Conservation (phyloP, 2,888 invertebrate genomes). For the Salpingus planirostris region DNA sequence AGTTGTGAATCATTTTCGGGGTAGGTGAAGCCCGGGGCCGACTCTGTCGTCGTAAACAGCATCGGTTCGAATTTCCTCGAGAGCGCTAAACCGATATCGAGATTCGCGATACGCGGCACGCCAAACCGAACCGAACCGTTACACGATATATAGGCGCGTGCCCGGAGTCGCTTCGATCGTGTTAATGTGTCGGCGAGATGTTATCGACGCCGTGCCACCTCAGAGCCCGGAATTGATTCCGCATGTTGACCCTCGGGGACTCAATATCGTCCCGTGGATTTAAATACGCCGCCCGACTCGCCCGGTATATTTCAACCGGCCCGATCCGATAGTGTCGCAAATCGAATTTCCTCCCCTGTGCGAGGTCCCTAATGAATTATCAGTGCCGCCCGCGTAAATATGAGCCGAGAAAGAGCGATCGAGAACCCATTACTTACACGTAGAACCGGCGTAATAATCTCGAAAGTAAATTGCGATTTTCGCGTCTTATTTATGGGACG, state of each 20-base stretch:
- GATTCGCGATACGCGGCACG: slow-evolving; percentile 15
- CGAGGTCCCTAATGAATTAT: slow-evolving; percentile 9
- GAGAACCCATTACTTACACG: too few relatives aligned
- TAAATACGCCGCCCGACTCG: slow-evolving; percentile 13
- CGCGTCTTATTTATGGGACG: too few relatives aligned
- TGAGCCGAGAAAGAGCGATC: too few relatives aligned
- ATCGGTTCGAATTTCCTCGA: slow-evolving; percentile 11
- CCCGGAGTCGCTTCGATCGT: slow-evolving; percentile 21
- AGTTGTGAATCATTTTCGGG: neutral
- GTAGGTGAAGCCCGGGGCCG: neutral
- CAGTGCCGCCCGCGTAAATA: slow-evolving; percentile 23
- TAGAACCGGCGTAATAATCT: too few relatives aligned
- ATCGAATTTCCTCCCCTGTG: slow-evolving; percentile 27
- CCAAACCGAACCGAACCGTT: slow-evolving; percentile 5
- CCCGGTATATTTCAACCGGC: slow-evolving; percentile 16
- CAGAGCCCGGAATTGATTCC: slow-evolving; percentile 33
- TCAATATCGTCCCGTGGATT: slow-evolving; percentile 25
- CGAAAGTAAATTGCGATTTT: too few relatives aligned
- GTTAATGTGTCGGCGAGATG: slow-evolving; percentile 30
- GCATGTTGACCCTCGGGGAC: slow-evolving; percentile 28
- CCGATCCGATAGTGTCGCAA: slow-evolving; percentile 29
- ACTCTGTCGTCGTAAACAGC: slow-evolving; percentile 8
- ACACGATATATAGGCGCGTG: slow-evolving; percentile 12
- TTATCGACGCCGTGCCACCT: slow-evolving; percentile 26
- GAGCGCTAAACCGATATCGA: slow-evolving; percentile 16